phyloP scores from a whole-genome alignment of 2,888 invertebrate genomes.

The Leucania comma region DNA sequence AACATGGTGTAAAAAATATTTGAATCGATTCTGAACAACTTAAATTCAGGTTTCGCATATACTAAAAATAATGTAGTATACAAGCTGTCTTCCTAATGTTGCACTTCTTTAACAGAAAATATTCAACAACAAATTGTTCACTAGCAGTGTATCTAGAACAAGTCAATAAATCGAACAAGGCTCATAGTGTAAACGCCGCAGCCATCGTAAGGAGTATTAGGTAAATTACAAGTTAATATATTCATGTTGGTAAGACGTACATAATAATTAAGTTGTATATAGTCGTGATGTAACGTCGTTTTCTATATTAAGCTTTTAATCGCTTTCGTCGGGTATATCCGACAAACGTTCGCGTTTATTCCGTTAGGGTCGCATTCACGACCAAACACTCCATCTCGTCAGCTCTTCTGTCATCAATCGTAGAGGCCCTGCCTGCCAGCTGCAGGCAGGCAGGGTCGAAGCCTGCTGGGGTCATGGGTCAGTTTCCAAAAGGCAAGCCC shows the following conservation, averaged over 20 bases:
- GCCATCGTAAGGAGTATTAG: conserved; percentile 64
- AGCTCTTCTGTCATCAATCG: too few relatives aligned
- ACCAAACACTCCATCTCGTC: too few relatives aligned
- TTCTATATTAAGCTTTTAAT: conserved; percentile 16
- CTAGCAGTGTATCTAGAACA: conserved; percentile 55
- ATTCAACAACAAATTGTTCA: conserved; percentile 39
- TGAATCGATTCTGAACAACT: too few relatives aligned
- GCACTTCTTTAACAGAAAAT: conserved; percentile 5
- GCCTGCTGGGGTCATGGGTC: too few relatives aligned
- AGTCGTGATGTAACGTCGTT: conserved; percentile 53
- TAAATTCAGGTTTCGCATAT: too few relatives aligned
- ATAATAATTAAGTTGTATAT: conserved; percentile 67
- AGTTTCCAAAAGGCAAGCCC: too few relatives aligned
- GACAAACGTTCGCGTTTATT: too few relatives aligned
- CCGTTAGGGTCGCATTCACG: too few relatives aligned
- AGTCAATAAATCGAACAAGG: conserved; percentile 64
- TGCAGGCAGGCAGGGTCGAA: too few relatives aligned
- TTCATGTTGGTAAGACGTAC: conserved; percentile 64
- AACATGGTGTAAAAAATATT: too few relatives aligned
- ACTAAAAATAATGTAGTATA: neutral
- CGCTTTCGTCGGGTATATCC: too few relatives aligned
- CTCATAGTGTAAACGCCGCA: conserved; percentile 49
- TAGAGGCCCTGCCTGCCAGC: too few relatives aligned
- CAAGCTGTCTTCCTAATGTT: conserved; percentile 25
- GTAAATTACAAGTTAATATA: conserved; percentile 65